Base-by-base conservation (phyloP, 2,797 vertebrate genomes). In the Mionectes olivaceus region DNA sequence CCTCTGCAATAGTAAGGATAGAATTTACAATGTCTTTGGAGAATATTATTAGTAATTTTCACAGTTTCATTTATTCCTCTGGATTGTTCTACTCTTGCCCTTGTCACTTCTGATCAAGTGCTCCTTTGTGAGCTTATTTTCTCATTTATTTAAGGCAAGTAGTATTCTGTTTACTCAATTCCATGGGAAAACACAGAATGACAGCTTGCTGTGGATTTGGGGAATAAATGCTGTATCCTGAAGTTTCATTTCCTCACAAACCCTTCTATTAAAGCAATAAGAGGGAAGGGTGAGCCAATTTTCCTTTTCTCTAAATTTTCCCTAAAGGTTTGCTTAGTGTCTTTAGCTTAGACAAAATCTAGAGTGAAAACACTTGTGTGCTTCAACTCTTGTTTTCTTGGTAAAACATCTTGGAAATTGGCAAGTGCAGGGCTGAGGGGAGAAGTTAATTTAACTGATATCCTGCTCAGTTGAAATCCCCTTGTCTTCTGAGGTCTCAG, bases 371-470 rank as follows among this genome's bases (percentile, higher is more conserved):
- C 83, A 77, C 24, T 68, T 0, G 0, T 59, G 50, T 17, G 16
- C 49, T 83, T 87, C 84, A 82, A 37, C 85, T 90, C 87, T 90
- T 93, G 64, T 83, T 92, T 75, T 84, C 87, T 83, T 90, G 77
- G 87, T 92, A 92, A 93, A 92, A 74, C 49, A 63, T 69, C 68
- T 59, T 69, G 81, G 30, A 95, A 79, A 67, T 82, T 96, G 95
- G 85, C 94, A 76, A 93, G 74, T 32, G 59, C 24, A 70, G 59
- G 35, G 21, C 67, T 86, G 49, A 86, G 67, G 69, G 87, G 70
- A 94, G 74, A 95, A 93, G 76, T 90, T 95, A 91, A 88, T 82
- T 91, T 82, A 44, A 56, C 41, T 78, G 90, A 91, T 83, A 86
- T 68, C 83, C 87, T 82, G 65, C 44, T 92, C 76, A 19, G 23